A percentile compares a stretch with the other conserved stretches of the same genome.
Evolutionary conservation across 2,113 vertebrate genomes (phyloP).

Genomic region (Misgurnus anguillicaudatus): DNA sequence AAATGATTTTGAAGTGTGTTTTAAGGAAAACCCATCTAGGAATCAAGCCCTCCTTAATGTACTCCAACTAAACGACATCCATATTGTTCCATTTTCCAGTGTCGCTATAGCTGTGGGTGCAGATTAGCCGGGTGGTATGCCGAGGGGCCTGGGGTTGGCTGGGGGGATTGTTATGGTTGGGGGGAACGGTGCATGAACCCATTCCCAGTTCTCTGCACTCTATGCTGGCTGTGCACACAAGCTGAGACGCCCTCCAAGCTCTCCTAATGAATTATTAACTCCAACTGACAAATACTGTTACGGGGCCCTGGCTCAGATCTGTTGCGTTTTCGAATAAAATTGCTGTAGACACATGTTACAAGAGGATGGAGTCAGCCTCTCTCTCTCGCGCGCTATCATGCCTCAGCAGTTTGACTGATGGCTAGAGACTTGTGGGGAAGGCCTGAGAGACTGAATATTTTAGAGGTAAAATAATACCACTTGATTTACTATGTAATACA

Average conservation of each 20-base stretch:
- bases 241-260: constrained; percentile 73
- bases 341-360: constrained; percentile 98
- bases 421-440: constrained; percentile 92
- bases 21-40: background rate
- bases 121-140: constrained; percentile 19
- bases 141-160: background rate
- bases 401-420: constrained; percentile 95
- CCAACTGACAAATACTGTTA: constrained; percentile 83
- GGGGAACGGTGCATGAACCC: constrained; percentile 22
- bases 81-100: constrained; percentile 9
- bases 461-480: constrained; percentile 96
- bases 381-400: constrained; percentile 85
- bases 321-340: constrained; percentile 95
- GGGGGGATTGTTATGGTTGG: constrained; percentile 26
- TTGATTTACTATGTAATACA: constrained; percentile 95
- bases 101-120: constrained; percentile 19
- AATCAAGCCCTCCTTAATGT: background rate
- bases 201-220: constrained; percentile 31
- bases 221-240: constrained; percentile 42
- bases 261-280: constrained; percentile 83
- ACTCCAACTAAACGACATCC: constrained; percentile 1
- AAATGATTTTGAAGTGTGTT: constrained; percentile 20
- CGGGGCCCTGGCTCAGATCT: constrained; percentile 77
- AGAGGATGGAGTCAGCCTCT: constrained; percentile 87
- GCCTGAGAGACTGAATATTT: constrained; percentile 98